Base-by-base conservation (phyloP, 2,888 invertebrate genomes). In the Agrochola circellaris region DNA sequence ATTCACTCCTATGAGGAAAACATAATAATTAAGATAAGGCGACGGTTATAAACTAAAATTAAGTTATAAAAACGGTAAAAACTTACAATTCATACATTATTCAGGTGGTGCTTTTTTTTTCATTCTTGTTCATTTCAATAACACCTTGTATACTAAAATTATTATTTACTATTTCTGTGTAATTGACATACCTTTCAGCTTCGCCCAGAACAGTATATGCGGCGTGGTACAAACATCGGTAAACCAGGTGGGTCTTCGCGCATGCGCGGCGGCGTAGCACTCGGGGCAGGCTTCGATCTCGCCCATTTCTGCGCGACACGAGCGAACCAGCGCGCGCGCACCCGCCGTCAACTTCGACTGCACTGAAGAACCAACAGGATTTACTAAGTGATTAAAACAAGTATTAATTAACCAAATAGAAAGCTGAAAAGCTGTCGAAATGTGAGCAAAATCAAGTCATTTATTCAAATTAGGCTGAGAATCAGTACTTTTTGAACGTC, bases 201-300 rank as follows among this genome's bases (percentile, higher is more conserved):
- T 99, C 0, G 99, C 99, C 99, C 99, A 99, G 1, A 99, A 98
- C 75, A 99, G 94, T 26, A 98, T 96, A 95, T 99, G 99, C 0
- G 99, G 99, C 76, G 98, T 98, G 38, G 98, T 98, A 95, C 99
- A 99, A 4, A 99, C 98, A 91, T 99, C 98, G 0, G 98, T 98
- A 95, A 99, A 99, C 99, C 99, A 99, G 0, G 98, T 97, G 77
- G 98, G 97, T 72, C 97, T 97, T 56, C 98, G 97, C 0, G 98
- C 98, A 91, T 99, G 98, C 9, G 99, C 99, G 89, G 98, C 98
- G 67, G 97, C 96, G 94, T 99, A 99, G 93, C 99, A 99, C 91
- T 99, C 98, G 0, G 99, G 98, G 90, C 99, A 99, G 30, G 99
- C 98, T 93, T 99, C 99, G 79, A 99, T 98, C 96, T 99, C 99